phyloP scores from a whole-genome alignment of 2,797 vertebrate species.

The Alauda arvensis region DNA sequence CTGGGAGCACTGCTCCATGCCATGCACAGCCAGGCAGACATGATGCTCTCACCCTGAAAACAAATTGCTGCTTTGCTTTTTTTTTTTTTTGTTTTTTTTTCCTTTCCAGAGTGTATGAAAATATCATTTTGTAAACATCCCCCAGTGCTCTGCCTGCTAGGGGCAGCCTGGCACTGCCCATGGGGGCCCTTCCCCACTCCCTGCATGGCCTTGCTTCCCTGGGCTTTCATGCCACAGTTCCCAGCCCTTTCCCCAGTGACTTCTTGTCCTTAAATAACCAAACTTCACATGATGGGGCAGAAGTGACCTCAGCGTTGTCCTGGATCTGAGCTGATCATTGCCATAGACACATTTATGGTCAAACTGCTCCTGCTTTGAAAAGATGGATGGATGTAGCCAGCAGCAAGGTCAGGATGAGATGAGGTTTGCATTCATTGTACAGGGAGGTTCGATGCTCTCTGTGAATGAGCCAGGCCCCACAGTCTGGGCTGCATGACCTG shows the following conservation, averaged over 20 bases:
- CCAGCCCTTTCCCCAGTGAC: not conserved
- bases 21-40: not conserved
- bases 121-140: conserved; percentile 29
- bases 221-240: not conserved
- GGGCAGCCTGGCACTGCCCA: not conserved
- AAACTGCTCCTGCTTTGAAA: not conserved
- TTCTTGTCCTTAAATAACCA: not conserved
- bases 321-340: not conserved
- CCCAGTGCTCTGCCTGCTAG: not conserved
- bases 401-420: not conserved
- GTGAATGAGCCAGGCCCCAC: not conserved
- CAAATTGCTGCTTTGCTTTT: not conserved
- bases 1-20: not conserved
- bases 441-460: not conserved
- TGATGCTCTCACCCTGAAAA: not conserved
- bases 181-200: not conserved
- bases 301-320: not conserved
- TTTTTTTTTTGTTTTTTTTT: not conserved
- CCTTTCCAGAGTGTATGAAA: not conserved
- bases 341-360: not conserved
- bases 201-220: not conserved
- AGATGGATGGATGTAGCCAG: not conserved
- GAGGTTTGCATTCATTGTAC: not conserved
- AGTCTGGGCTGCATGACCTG: not conserved
- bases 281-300: not conserved